Conservation (phyloP, 2,113 vertebrate genomes). For the Kryptolebias marmoratus region DNA sequence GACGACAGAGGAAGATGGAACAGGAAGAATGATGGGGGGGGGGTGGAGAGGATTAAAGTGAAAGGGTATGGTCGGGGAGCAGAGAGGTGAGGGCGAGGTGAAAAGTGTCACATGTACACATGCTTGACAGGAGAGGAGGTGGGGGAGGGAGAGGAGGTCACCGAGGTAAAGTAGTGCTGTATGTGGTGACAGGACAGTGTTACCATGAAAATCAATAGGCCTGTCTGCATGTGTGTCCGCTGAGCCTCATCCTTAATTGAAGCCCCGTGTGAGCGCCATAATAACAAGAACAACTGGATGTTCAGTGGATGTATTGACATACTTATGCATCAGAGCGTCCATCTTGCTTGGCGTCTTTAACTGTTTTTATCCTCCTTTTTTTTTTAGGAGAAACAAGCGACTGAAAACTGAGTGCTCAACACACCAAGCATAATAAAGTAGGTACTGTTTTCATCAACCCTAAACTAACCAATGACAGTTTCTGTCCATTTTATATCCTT, state of each 20-base stretch:
- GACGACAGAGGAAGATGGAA: not conserved
- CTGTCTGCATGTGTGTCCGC: slow-evolving; percentile 46
- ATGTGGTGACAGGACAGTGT: slow-evolving; percentile 65
- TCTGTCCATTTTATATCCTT: not conserved
- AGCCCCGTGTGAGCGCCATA: slow-evolving; percentile 51
- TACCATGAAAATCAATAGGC: slow-evolving; percentile 73
- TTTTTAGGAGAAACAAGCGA: not conserved
- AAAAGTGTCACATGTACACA: slow-evolving; percentile 73
- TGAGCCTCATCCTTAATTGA: slow-evolving; percentile 57
- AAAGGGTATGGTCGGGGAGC: slow-evolving; percentile 20
- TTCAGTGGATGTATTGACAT: slow-evolving; percentile 41
- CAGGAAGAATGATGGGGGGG: slow-evolving; percentile 8
- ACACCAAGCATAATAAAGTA: not conserved
- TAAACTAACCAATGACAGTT: not conserved
- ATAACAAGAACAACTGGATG: slow-evolving; percentile 44
- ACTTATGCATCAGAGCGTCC: slow-evolving; percentile 15
- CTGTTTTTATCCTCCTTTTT: not conserved
- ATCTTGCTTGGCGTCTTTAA: not conserved
- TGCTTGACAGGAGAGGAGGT: slow-evolving; percentile 46
- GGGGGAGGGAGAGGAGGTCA: slow-evolving; percentile 31
- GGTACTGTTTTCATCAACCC: not conserved
- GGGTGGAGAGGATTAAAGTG: slow-evolving; percentile 22
- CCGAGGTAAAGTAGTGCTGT: slow-evolving; percentile 39
- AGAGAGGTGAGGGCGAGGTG: slow-evolving; percentile 43
- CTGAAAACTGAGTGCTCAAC: not conserved